Evolutionary conservation across 2,797 vertebrate species (phyloP).

Genomic region (Dicrostonyx torquatus): DNA sequence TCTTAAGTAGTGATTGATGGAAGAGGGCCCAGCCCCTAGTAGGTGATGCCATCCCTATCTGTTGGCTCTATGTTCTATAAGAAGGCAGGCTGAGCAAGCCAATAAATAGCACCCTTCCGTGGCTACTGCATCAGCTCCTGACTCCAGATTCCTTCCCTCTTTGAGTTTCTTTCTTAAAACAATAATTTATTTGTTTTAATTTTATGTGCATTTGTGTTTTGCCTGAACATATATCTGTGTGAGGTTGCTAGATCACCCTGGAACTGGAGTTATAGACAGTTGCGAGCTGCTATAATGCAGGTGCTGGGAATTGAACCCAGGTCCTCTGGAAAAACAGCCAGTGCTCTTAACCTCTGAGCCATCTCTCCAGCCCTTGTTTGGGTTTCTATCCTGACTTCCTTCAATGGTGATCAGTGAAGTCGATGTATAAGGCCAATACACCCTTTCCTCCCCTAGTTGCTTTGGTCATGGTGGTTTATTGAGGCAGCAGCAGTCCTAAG

Average conservation of each 20-base stretch:
- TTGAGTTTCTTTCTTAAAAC: background rate
- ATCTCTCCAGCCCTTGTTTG: too few relatives aligned
- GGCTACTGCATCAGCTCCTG: background rate
- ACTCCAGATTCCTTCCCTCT: background rate
- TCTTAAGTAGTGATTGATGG: background rate
- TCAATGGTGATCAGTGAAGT: background rate
- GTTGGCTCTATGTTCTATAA: background rate
- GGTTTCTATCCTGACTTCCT: background rate
- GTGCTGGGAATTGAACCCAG: too few relatives aligned
- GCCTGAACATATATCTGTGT: too few relatives aligned
- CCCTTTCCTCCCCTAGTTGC: background rate
- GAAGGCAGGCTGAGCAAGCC: background rate
- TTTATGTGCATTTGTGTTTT: too few relatives aligned
- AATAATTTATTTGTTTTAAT: too few relatives aligned
- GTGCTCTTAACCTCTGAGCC: too few relatives aligned
- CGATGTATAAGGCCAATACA: background rate
- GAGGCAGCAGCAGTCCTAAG: too few relatives aligned
- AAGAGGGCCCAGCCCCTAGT: background rate
- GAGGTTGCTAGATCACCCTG: too few relatives aligned
- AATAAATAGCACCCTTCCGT: background rate
- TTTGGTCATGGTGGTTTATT: background rate
- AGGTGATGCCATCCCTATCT: background rate
- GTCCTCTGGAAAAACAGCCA: too few relatives aligned
- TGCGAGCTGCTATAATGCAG: too few relatives aligned
- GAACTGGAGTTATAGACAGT: too few relatives aligned